phyloP scores from a whole-genome alignment of 2,797 vertebrate species.

The Centropyge bicolor region DNA sequence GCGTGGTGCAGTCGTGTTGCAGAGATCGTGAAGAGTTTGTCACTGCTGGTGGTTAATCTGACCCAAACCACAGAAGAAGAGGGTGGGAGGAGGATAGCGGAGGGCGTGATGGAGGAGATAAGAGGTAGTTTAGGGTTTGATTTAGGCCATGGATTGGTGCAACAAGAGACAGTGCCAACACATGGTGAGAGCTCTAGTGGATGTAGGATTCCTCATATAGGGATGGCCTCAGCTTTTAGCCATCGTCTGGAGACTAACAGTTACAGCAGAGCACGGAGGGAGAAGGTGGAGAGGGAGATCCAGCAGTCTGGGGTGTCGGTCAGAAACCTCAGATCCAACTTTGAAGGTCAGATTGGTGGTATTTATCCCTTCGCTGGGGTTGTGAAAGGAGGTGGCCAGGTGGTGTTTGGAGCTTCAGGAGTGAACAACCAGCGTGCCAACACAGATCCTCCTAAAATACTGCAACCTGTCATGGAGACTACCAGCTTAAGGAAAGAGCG shows the following conservation, averaged over 20 bases:
- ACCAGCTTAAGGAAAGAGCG: conserved; percentile 92
- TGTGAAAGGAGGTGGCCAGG: conserved; percentile 55
- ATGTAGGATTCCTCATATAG: conserved; percentile 79
- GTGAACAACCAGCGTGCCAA: conserved; percentile 69
- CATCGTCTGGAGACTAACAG: conserved; percentile 79
- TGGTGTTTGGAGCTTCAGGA: conserved; percentile 6
- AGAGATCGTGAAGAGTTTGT: conserved; percentile 90
- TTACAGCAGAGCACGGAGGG: conserved; percentile 75
- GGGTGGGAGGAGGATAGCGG: conserved; percentile 41
- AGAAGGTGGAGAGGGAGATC: conserved; percentile 88
- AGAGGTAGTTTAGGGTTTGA: conserved; percentile 29
- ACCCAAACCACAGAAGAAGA: conserved; percentile 61
- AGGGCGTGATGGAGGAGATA: conserved; percentile 55
- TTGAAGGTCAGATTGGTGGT: conserved; percentile 86
- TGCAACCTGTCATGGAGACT: conserved; percentile 76
- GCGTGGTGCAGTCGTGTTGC: conserved; percentile 91
- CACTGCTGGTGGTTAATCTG: conserved; percentile 87
- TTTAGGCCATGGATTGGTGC: conserved; percentile 20
- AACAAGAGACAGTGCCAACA: background rate
- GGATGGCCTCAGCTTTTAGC: conserved; percentile 82
- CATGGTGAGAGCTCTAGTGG: conserved; percentile 57
- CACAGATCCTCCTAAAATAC: conserved; percentile 38
- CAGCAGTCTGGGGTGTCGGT: conserved; percentile 92
- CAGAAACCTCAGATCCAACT: conserved; percentile 87
- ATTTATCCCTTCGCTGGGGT: conserved; percentile 82